Base-by-base conservation (phyloP, 1,140 invertebrate genomes). In the Drosophila ogumai region DNA sequence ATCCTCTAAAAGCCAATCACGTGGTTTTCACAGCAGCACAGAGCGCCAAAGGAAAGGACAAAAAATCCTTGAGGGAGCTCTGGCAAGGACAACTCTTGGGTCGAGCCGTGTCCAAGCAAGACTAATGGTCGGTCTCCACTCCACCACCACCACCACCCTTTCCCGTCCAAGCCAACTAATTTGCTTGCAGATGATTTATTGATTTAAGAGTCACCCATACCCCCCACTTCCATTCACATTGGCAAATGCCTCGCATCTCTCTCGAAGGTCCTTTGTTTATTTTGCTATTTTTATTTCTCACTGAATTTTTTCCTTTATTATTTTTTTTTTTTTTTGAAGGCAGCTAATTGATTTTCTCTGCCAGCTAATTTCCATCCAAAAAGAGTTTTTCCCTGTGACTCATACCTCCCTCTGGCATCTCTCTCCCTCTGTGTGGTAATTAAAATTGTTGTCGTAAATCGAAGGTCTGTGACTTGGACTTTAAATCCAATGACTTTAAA, bases 181-280 rank as follows among this genome's bases (percentile, higher is more conserved):
- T 90, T 90, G 81, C 85, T 90, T 90, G 85, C 85, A 90, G 85
- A 90, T 90, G 85, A 90, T 90, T 90, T 90, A 90, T 90, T 90
- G 85, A 90, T 90, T 90, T 90, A 85, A 81, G 67, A 80, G 61
- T 59, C 43, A n/a, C 3, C 34, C 32, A 31, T 12, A n/a, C n/a
- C 36, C 47, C 47, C 3, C 47, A 34, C 31, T 8, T 9, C 19
- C 41, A 22, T 22, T 54, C 56, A 43, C 55, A 65, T 65, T 64
- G 61, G 58, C 43, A 64, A 59, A 13, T 31, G 17, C 52, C 36
- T n/a, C 17, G 25, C 34, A 40, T 36, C 40, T 54, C 34, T 54
- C 49, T 55, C 46, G 47, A 46, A 38, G 49, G 40, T 38, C 55
- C 63, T 74, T 69, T 71, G 66, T 58, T 72, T 71, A 44, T 55